Percentiles rank a stretch among this genome's conserved stretches.
Conservation (phyloP, 2,113 vertebrate species). For the Castor canadensis region DNA sequence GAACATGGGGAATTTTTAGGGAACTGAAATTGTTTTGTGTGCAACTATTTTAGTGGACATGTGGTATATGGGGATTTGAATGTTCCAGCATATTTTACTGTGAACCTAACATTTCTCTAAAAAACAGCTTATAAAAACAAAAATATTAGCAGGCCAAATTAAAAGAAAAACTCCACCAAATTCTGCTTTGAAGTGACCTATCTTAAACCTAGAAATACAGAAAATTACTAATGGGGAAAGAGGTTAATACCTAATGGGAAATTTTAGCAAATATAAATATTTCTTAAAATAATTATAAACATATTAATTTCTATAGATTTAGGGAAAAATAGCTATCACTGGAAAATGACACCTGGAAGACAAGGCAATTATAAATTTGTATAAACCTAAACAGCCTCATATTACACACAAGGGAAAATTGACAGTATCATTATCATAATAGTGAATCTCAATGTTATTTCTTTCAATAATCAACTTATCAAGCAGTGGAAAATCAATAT, state of each 20-base stretch:
- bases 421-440: background rate
- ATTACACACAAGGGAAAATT: background rate
- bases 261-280: slow-evolving; percentile 12
- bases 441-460: background rate
- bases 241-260: background rate
- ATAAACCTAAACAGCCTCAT: background rate
- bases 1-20: background rate
- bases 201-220: background rate
- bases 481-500: background rate
- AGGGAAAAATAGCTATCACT: background rate
- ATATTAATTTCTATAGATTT: background rate
- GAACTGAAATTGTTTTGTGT: background rate
- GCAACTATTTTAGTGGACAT: background rate
- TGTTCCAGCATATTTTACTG: background rate
- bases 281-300: no score
- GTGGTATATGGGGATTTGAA: background rate
- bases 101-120: background rate
- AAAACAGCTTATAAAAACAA: background rate
- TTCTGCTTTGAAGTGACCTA: background rate
- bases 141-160: background rate
- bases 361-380: background rate
- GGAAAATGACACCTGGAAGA: background rate
- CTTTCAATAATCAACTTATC: background rate
- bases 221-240: background rate
- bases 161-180: background rate